These are phyloP conservation scores for Thinocorus orbignyianus DNA, from an alignment of 2,113 vertebrate species.

Conservation along the genomic window DNA sequence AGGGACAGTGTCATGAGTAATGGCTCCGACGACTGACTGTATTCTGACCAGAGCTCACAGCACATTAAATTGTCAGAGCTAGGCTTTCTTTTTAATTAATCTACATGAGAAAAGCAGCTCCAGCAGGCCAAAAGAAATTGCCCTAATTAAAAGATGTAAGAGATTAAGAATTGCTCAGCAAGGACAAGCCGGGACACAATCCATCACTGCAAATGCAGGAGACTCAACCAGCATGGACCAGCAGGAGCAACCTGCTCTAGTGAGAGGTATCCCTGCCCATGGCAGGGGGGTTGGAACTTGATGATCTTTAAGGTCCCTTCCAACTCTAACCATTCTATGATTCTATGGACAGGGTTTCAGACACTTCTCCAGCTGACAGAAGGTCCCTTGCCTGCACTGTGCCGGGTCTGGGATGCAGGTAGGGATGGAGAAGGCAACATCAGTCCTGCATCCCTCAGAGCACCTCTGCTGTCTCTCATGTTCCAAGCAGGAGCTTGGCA, in stretches of 20 bases:
- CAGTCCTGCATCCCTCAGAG: fast-evolving
- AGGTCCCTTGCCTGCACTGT: background rate
- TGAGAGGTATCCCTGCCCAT: too few species aligned
- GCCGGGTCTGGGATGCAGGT: background rate
- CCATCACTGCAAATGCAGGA: background rate
- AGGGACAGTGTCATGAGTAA: background rate
- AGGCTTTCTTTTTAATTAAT: constrained; percentile 24
- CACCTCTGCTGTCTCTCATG: background rate
- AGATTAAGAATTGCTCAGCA: background rate
- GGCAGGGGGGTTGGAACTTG: too few species aligned
- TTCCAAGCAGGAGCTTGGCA: background rate
- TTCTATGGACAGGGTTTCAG: background rate
- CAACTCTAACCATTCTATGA: too few species aligned
- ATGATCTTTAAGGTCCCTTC: too few species aligned
- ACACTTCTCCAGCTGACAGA: background rate
- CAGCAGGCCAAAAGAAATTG: background rate
- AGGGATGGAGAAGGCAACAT: background rate
- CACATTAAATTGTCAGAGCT: background rate
- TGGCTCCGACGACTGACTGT: background rate
- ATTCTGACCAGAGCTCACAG: background rate
- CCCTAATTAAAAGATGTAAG: constrained; percentile 36
- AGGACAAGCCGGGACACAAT: background rate
- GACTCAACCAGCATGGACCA: fast-evolving
- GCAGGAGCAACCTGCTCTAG: too few species aligned
- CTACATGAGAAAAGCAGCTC: background rate